Base-by-base conservation (phyloP, 2,797 vertebrate species). In the Masticophis lateralis region DNA sequence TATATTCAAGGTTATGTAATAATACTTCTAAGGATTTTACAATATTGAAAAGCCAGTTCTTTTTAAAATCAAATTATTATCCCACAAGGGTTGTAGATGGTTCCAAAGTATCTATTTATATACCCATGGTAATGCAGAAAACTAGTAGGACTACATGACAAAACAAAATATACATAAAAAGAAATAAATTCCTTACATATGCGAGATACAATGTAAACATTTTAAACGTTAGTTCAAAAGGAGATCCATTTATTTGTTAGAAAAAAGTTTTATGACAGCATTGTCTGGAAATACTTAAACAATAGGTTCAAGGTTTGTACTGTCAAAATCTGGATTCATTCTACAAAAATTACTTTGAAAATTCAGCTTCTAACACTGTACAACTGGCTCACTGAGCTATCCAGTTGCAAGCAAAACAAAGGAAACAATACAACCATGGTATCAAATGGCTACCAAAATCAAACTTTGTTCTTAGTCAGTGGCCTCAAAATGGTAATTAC, bases 311-410 rank as follows among this genome's bases (percentile, higher is more conserved):
- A 96, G 96, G 94, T 95, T 95, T 96, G 86, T 94, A 93, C 94
- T 97, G 94, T 97, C 97, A 96, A 96, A 97, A 97, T 98, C 97
- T 98, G 97, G 97, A 97, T 97, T 97, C 96, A 92, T 97, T 98
- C 98, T 97, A 95, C 89, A 96, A 97, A 95, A 97, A 97, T 97
- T 97, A 93, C 97, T 98, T 98, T 98, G 97, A 97, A 97, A 98
- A 98, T 97, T 97, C 97, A 98, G 96, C 97, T 97, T 97, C 96
- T 98, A 97, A 97, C 96, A 97, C 95, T 96, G 95, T 97, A 95
- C 95, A 96, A 97, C 97, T 97, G 94, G 95, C 95, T 96, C 94
- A 95, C 91, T 92, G 91, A 95, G 95, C 95, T 97, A 97, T 98
- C 96, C 95, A 93, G 89, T 98, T 98, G 97, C 97, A 98, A 97